Conservation (phyloP, 2,888 invertebrate species). For the Leistus spinibarbis region DNA sequence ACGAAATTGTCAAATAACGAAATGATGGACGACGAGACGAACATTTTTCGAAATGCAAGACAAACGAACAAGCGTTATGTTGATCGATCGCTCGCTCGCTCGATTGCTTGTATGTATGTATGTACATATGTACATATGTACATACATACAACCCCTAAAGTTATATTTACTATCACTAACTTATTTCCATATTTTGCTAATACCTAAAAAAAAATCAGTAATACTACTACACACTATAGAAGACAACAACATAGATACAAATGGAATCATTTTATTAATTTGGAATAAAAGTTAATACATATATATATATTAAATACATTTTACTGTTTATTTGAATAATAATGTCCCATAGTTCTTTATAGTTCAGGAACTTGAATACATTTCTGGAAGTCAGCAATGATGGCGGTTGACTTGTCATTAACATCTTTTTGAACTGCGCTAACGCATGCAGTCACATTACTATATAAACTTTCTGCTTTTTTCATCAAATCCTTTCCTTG, state of each 20-base stretch:
- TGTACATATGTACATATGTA: too few species aligned
- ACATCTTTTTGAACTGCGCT: not conserved
- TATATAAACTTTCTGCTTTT: not conserved
- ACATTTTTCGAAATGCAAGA: too few species aligned
- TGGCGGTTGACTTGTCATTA: not conserved
- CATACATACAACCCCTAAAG: too few species aligned
- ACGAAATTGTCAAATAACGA: too few species aligned
- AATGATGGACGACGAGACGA: too few species aligned
- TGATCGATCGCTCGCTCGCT: too few species aligned
- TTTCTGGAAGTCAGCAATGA: constrained; percentile 13
- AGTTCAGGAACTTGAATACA: constrained; percentile 13
- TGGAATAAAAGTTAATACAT: not conserved
- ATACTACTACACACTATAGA: not conserved
- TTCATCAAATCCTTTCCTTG: not conserved
- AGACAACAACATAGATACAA: not conserved
- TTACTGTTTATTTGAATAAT: not conserved
- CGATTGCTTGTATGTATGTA: too few species aligned
- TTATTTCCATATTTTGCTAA: not conserved
- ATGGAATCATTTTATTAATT: not conserved
- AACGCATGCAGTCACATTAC: not conserved
- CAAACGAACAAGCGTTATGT: too few species aligned
- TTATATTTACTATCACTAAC: too few species aligned
- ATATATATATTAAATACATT: not conserved
- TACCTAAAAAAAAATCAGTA: not conserved
- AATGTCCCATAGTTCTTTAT: not conserved